Evolutionary conservation across 2,797 vertebrate genomes (phyloP).

Genomic region (Etheostoma nigrum): DNA sequence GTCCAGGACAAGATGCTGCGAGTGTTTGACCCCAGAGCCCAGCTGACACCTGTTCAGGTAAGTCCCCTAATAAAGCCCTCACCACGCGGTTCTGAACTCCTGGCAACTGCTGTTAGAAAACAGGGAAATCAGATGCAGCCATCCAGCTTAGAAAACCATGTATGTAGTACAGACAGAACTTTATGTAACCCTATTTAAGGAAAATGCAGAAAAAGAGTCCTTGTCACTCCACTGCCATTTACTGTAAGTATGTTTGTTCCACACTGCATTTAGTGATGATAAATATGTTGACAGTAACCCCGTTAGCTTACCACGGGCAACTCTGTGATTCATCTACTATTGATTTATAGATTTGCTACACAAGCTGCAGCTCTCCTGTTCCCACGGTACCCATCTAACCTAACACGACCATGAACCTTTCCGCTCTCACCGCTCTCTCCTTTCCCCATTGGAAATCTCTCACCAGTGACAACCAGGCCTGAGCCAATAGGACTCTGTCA

Average conservation of each 20-base stretch:
- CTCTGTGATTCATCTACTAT: constrained; percentile 53
- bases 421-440: constrained; percentile 15
- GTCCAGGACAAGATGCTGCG: constrained; percentile 93
- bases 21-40: constrained; percentile 92
- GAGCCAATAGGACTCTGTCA: constrained; percentile 17
- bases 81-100: not conserved
- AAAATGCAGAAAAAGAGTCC: not conserved
- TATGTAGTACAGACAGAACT: not conserved
- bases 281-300: constrained; percentile 63
- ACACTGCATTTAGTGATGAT: constrained; percentile 12
- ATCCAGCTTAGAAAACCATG: not conserved
- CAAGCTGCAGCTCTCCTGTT: constrained; percentile 46
- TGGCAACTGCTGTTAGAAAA: not conserved
- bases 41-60: constrained; percentile 90
- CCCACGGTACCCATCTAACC: constrained; percentile 65
- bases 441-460: constrained; percentile 25
- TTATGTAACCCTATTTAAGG: not conserved
- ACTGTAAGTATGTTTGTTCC: not conserved
- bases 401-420: constrained; percentile 50
- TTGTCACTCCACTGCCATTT: constrained; percentile 1
- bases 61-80: constrained; percentile 27
- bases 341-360: constrained; percentile 65
- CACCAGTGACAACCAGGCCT: not conserved
- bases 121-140: not conserved
- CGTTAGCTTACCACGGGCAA: constrained; percentile 29